Conservation (phyloP, 2,888 invertebrate genomes). For the Stomorhina lunata region DNA sequence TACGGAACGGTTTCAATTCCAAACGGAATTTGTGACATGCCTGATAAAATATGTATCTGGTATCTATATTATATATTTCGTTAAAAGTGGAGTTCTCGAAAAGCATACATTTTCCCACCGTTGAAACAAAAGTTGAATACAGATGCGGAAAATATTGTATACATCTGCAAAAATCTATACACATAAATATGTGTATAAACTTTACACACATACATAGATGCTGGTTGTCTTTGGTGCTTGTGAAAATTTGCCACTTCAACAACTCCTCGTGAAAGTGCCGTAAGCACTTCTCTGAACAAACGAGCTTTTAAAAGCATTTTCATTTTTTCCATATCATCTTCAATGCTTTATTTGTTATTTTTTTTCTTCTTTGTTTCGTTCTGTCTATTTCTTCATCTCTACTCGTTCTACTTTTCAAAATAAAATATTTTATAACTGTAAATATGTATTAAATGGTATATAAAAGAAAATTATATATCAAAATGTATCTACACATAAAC, state of each 20-base stretch:
- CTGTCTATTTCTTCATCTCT: slow-evolving; percentile 27
- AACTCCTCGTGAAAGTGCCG: slow-evolving; percentile 78
- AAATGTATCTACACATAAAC: not conserved
- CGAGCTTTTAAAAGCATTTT: slow-evolving; percentile 78
- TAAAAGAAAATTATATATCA: slow-evolving; percentile 21
- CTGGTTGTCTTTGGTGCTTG: slow-evolving; percentile 74
- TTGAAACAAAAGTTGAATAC: too few species aligned
- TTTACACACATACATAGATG: too few species aligned
- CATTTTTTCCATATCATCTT: slow-evolving; percentile 76
- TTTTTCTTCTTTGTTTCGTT: slow-evolving; percentile 30
- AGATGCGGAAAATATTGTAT: not conserved
- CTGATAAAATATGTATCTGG: too few species aligned
- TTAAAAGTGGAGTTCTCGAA: too few species aligned
- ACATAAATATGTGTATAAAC: not conserved
- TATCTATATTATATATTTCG: too few species aligned
- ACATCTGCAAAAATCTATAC: not conserved
- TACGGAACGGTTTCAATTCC: too few species aligned
- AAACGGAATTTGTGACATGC: too few species aligned
- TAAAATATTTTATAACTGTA: slow-evolving; percentile 56
- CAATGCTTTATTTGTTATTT: slow-evolving; percentile 16
- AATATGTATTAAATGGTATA: slow-evolving; percentile 47
- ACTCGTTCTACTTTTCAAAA: slow-evolving; percentile 55
- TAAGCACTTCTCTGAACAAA: slow-evolving; percentile 79
- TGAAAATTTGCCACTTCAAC: slow-evolving; percentile 80
- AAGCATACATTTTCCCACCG: too few species aligned